Evolutionary conservation across 1,140 invertebrate species (phyloP).

Genomic region (Mercenaria mercenaria): DNA sequence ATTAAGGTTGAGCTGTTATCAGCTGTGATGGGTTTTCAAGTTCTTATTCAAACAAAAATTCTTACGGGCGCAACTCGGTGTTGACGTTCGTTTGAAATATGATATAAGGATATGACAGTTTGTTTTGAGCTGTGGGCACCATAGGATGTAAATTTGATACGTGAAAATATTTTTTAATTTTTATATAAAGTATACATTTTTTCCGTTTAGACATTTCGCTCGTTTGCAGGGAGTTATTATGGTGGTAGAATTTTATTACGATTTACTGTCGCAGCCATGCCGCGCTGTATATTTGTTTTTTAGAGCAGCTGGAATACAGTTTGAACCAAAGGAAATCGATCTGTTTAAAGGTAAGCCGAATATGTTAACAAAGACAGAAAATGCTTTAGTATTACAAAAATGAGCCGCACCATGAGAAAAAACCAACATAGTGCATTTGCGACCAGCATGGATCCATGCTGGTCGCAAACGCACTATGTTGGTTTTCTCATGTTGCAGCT

Average conservation of each 20-base stretch:
- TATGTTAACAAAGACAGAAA: no score
- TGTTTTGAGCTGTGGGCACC: background rate
- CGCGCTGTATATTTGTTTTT: slow-evolving; percentile 36
- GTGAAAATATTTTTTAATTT: no score
- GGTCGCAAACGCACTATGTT: no score
- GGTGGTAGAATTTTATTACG: slow-evolving; percentile 68
- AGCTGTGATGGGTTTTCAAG: background rate
- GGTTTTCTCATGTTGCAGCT: no score
- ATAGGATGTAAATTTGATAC: background rate
- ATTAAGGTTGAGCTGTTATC: background rate
- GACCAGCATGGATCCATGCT: no score
- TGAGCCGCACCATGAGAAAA: no score
- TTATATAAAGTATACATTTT: background rate
- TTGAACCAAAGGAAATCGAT: background rate
- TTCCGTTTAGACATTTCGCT: background rate
- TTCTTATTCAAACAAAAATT: background rate
- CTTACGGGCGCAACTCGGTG: background rate
- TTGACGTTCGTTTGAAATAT: background rate
- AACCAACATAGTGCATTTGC: background rate
- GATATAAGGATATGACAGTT: background rate
- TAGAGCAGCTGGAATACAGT: background rate
- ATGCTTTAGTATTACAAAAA: no score
- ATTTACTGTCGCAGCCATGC: slow-evolving; percentile 37
- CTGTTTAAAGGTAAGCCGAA: slow-evolving; percentile 37
- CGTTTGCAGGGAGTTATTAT: background rate